Evolutionary conservation across 2,888 invertebrate species (phyloP).

Genomic region (Eudemis profundana): DNA sequence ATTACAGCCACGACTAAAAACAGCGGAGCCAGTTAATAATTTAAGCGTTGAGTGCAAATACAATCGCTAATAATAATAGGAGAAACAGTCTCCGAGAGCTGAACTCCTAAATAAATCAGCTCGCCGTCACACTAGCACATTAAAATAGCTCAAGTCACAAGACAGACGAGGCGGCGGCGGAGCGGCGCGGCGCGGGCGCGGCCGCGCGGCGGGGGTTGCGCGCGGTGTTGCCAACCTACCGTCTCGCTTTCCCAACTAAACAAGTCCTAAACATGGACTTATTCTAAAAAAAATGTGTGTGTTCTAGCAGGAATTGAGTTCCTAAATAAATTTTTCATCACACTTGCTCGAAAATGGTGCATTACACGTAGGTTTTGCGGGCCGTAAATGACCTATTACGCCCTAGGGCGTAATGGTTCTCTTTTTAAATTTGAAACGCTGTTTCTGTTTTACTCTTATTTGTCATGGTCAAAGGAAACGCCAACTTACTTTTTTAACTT

Average conservation of each 20-base stretch:
- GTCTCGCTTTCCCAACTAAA: neutral
- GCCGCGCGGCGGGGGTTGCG: slow-evolving; percentile 47
- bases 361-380: no score
- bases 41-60: neutral
- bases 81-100: slow-evolving; percentile 57
- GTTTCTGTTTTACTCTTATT: no score
- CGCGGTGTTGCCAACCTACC: slow-evolving; percentile 2
- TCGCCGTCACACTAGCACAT: slow-evolving; percentile 55
- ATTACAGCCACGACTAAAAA: neutral
- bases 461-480: no score
- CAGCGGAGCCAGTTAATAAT: neutral
- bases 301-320: no score
- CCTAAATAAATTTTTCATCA: no score
- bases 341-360: no score
- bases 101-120: slow-evolving; percentile 68
- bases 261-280: neutral
- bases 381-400: no score
- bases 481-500: no score
- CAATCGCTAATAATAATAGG: slow-evolving; percentile 52
- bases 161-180: slow-evolving; percentile 76
- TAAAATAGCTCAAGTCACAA: slow-evolving; percentile 75
- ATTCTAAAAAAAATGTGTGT: neutral
- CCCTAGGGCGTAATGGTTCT: no score
- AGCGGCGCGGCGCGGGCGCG: slow-evolving; percentile 44
- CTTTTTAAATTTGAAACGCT: no score